Evolutionary conservation across 2,113 vertebrate species (phyloP).

Genomic region (Paedocypris sp.): DNA sequence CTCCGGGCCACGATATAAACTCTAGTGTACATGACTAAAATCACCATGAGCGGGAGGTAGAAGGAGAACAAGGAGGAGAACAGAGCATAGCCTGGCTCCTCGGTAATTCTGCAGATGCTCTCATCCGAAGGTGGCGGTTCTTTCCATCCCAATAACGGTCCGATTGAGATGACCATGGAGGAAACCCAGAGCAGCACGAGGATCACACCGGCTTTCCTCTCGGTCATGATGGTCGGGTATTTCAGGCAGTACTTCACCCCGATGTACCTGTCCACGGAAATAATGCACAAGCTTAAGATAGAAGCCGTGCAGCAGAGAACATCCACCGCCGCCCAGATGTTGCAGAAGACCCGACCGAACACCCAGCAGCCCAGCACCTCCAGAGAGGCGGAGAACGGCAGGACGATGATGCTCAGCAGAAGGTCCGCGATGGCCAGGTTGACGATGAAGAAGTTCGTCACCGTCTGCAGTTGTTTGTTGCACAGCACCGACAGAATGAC

Average conservation of each 20-base stretch:
- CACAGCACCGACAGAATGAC: conserved; percentile 93
- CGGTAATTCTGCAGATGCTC: conserved; percentile 83
- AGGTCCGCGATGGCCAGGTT: conserved; percentile 94
- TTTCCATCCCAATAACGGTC: conserved; percentile 94
- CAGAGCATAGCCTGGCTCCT: conserved; percentile 90
- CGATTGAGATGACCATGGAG: conserved; percentile 87
- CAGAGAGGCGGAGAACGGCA: conserved; percentile 91
- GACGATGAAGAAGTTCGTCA: conserved; percentile 96
- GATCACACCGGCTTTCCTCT: conserved; percentile 78
- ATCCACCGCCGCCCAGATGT: conserved; percentile 97
- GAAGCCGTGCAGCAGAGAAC: conserved; percentile 96
- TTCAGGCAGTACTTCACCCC: conserved; percentile 92
- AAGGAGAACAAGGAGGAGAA: conserved; percentile 97
- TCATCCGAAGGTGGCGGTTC: conserved; percentile 81
- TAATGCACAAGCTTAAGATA: conserved; percentile 95
- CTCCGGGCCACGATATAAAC: conserved; percentile 91
- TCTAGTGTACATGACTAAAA: conserved; percentile 92
- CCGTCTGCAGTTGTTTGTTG: conserved; percentile 88
- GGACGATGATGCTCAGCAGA: conserved; percentile 79
- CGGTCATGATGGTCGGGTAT: conserved; percentile 94
- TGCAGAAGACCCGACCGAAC: conserved; percentile 91
- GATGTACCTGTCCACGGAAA: conserved; percentile 93
- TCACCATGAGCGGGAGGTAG: conserved; percentile 89
- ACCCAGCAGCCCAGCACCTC: conserved; percentile 93
- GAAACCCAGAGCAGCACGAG: conserved; percentile 81